Base-by-base conservation (phyloP, 2,797 vertebrate genomes). In the Erpetoichthys calabaricus region DNA sequence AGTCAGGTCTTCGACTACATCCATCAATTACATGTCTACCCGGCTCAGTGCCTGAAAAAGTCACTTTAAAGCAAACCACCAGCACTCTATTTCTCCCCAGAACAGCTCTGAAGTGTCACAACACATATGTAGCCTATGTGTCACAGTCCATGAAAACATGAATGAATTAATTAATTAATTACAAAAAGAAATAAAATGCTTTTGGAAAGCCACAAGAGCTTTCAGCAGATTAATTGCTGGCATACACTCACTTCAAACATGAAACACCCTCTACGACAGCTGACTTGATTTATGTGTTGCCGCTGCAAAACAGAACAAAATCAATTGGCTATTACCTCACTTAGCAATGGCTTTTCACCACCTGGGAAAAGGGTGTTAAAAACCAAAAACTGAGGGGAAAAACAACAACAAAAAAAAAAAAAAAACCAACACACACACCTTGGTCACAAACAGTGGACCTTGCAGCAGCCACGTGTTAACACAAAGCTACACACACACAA, bases 241-340 rank as follows among this genome's bases (percentile, higher is more conserved):
- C 88, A 83, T 78, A 74, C 77, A 83, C 84, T 80, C 82, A 83
- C 81, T 85, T 75, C 83, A 88, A 89, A 89, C 81, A 84, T 75
- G 89, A 85, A 87, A 83, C 80, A 68, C 69, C 77, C 80, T 74
- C 76, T 73, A 73, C 91, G 92, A 94, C 92, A 94, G 82, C 86
- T 73, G 57, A 70, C 75, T 81, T 97, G 92, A 96, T 97, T 94
- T 93, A 96, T 93, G 87, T 89, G 86, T 81, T 73, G 84, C 86
- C 87, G 83, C 87, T 83, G 86, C 90, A 89, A 87, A 91, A 91
- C 85, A 83, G 85, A 90, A 89, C 88, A 89, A 90, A 91, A 91
- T 93, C 92, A 93, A 92, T 93, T 89, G 91, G 88, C 89, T 94
- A 89, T 92, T 92, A 92, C 87, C 82, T 82, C 89, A 91, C 91